phyloP scores from a whole-genome alignment of 2,888 invertebrate genomes.

The Drosophila multiciliata region DNA sequence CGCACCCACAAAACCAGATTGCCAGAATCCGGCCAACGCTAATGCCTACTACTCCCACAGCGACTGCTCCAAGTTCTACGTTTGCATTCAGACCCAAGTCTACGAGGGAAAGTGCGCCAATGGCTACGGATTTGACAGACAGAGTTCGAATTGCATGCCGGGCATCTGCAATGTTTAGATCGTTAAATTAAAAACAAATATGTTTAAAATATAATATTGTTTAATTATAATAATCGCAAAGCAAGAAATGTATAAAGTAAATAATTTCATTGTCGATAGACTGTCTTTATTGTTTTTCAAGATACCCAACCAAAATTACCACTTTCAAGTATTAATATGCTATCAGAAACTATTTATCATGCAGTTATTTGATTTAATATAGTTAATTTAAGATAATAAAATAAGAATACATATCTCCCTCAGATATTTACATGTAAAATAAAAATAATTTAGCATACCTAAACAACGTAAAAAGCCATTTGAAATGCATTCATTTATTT shows the following conservation, averaged over 20 bases:
- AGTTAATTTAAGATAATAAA: no score
- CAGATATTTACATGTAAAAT: background rate
- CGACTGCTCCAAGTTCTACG: slow-evolving; percentile 31
- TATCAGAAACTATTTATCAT: no score
- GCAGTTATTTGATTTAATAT: no score
- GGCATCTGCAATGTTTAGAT: slow-evolving; percentile 18
- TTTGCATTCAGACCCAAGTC: slow-evolving; percentile 25
- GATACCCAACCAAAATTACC: background rate
- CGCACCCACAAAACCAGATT: slow-evolving; percentile 17
- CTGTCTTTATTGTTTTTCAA: background rate
- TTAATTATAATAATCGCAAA: background rate
- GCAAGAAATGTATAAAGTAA: background rate
- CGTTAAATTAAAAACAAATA: background rate
- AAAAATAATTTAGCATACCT: background rate
- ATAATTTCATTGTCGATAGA: background rate
- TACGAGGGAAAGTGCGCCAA: slow-evolving; percentile 32
- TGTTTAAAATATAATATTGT: background rate
- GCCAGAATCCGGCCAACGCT: slow-evolving; percentile 26
- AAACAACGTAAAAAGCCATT: background rate
- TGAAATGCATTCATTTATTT: background rate
- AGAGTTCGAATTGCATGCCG: slow-evolving; percentile 20
- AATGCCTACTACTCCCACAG: slow-evolving; percentile 30
- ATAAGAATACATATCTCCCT: background rate
- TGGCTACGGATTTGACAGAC: slow-evolving; percentile 30
- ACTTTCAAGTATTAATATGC: background rate